phyloP scores from a whole-genome alignment of 2,797 vertebrate species.

The Babyrousa celebensis region DNA sequence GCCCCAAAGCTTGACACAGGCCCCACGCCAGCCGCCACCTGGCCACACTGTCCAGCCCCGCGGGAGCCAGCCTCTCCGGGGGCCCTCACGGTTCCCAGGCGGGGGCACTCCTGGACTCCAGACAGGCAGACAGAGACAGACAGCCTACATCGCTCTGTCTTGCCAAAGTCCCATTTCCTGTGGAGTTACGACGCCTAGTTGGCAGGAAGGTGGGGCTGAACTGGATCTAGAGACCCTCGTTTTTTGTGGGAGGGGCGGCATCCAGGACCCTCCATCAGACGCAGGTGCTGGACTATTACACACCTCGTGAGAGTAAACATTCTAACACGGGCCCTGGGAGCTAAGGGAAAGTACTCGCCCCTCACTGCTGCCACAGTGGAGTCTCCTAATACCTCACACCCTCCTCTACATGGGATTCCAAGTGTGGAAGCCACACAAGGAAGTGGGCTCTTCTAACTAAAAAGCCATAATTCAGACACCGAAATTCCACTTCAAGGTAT shows the following conservation, averaged over 20 bases:
- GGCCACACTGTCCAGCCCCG: not conserved
- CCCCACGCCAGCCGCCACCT: not conserved
- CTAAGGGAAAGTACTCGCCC: not conserved
- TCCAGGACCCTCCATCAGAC: slow-evolving; percentile 60
- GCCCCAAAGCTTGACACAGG: not conserved
- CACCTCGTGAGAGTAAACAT: slow-evolving; percentile 60
- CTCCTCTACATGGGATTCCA: not conserved
- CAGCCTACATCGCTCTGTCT: slow-evolving; percentile 69
- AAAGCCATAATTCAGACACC: slow-evolving; percentile 30
- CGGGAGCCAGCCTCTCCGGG: not conserved
- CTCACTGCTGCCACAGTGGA: not conserved
- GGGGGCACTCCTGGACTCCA: not conserved
- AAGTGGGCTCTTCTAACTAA: not conserved
- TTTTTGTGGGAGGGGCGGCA: slow-evolving; percentile 37
- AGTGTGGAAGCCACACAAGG: not conserved
- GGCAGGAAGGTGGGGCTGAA: not conserved
- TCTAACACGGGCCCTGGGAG: not conserved
- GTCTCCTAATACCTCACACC: not conserved
- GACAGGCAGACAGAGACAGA: slow-evolving; percentile 23
- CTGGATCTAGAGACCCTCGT: not conserved
- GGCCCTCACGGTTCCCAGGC: not conserved
- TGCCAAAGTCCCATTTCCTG: slow-evolving; percentile 72
- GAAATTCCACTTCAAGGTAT: not conserved
- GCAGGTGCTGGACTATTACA: slow-evolving; percentile 57
- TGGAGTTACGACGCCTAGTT: not conserved